These are phyloP conservation scores for Tortricodes alternella DNA, from an alignment of 2,888 invertebrate genomes.

Conservation along the genomic window DNA sequence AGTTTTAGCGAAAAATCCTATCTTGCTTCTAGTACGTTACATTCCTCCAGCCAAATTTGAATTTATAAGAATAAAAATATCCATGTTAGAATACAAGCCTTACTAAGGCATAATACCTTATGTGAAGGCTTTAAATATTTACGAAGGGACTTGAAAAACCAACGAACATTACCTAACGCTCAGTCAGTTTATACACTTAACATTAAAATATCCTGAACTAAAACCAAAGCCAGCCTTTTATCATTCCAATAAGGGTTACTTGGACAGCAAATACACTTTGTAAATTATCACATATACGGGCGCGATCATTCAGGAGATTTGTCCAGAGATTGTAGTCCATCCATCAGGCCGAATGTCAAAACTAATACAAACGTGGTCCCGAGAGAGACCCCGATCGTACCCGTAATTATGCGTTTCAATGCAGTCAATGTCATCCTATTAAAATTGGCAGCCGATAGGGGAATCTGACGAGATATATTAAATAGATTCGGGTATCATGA, in stretches of 20 bases:
- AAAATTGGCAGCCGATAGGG: conserved; percentile 79
- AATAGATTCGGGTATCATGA: conserved; percentile 21
- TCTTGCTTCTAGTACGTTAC: too few relatives aligned
- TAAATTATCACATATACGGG: conserved; percentile 61
- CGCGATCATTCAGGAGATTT: conserved; percentile 71
- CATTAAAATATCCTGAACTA: neutral
- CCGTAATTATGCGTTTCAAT: conserved; percentile 76
- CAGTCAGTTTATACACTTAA: conserved; percentile 1
- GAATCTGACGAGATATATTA: conserved; percentile 41
- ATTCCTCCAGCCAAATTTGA: too few relatives aligned
- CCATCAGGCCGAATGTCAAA: conserved; percentile 82
- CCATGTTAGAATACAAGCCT: too few relatives aligned
- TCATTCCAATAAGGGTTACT: neutral
- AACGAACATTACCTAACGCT: too few relatives aligned
- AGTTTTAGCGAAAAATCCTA: too few relatives aligned
- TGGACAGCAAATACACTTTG: neutral
- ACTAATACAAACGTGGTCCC: conserved; percentile 78
- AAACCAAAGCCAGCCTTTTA: neutral
- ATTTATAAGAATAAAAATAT: too few relatives aligned
- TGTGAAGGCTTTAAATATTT: too few relatives aligned
- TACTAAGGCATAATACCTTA: too few relatives aligned
- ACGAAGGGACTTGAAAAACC: too few relatives aligned
- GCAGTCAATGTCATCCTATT: conserved; percentile 75
- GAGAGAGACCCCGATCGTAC: conserved; percentile 70
- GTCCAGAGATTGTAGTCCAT: conserved; percentile 77